Evolutionary conservation across 1,140 invertebrate species (phyloP), one percentile per base, ranked within the genome.

Genomic region (Forficula auricularia): DNA sequence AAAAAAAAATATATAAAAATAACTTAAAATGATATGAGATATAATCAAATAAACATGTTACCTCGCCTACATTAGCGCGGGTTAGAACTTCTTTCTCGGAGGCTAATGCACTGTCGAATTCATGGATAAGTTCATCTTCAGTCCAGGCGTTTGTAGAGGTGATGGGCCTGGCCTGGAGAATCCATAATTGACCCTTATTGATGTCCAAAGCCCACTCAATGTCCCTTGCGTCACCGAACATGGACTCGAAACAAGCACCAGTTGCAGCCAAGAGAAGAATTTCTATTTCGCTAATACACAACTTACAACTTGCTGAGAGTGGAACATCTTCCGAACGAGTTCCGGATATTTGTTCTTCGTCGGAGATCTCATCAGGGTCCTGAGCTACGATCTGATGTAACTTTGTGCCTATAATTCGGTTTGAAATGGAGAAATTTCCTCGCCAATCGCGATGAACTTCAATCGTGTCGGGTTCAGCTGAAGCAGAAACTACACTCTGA

Each of bases 401-500:
- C 58, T 82, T 82, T 2, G 59, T 58, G 0, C 79, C 79, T 1
- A 75, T 44, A 4, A 54, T 56, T 19, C 61, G 65, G 6, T 59
- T 55, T 13, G 54, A 43, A 19, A 80, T 57, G 2, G 46, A 57
- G 1, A 81, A 40, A 15, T 58, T 57, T 19, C 61, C 51, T 20
- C 68, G 54, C 48, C 58, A 60, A 3, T 57, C 59, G 45, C 70
- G 64, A n/a, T 59, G 54, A 18, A 84, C 52, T 34, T 63, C 63
- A 39, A 84, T 62, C 0, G 75, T 78, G 52, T 86, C 82, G 0
- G 82, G 81, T 47, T 84, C 81, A 0, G 74, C 65, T 19, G 63
- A 56, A 0, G 75, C 80, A 0, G 80, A 83, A 0, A 86, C 83
- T 1, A 87, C 81, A 45, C 70, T 75, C 78, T 82, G 52, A 12